Base-by-base conservation (phyloP, 2,888 invertebrate species). In the Craniophora ligustri region DNA sequence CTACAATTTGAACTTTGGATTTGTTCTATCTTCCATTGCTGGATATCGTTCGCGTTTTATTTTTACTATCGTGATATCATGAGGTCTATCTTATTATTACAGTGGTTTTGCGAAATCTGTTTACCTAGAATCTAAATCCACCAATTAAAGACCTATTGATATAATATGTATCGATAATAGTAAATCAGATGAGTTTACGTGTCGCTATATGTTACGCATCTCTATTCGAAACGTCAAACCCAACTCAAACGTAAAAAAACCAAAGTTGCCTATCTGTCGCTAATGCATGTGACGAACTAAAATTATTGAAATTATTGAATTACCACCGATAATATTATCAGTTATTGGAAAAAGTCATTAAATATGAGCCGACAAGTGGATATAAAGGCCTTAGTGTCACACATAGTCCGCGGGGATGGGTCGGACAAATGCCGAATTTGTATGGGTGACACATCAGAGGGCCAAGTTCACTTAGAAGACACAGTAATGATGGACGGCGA, bases 401-500 rank as follows among this genome's bases (percentile, higher is more conserved):
- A 93, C 67, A 88, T 93, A 56, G 85, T 92, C 18, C 81, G 84
- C 54, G 92, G 92, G 60, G 92, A 93, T 65, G 93, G 93, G 2
- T 75, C 80, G 32, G 87, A 92, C 53, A 89, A 84, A 85, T 93
- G 92, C 68, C 81, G 92, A 72, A 92, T 92, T 67, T 93, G 93
- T 63, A 87, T 93, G 90, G 92, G 92, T 1, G 92, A 91, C 48
- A 92, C 93, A 0, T 77, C 86, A 1, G 90, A 92, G 60, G 93
- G 93, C 3, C 91, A 89, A 76, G 92, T 93, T 18, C 86, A 86
- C 61, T 83, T 93, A 30, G 85, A 86, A 49, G 93, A 93, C 59
- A 92, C 92, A 0, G 92, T 93, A 3, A 88, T 92, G 89, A 84
- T 88, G 84, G 91, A 92, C 28, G 91, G 87, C 21, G 92, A 92